Evolutionary conservation across 2,888 invertebrate species (phyloP).

Genomic region (Lepidochitona cinerea): DNA sequence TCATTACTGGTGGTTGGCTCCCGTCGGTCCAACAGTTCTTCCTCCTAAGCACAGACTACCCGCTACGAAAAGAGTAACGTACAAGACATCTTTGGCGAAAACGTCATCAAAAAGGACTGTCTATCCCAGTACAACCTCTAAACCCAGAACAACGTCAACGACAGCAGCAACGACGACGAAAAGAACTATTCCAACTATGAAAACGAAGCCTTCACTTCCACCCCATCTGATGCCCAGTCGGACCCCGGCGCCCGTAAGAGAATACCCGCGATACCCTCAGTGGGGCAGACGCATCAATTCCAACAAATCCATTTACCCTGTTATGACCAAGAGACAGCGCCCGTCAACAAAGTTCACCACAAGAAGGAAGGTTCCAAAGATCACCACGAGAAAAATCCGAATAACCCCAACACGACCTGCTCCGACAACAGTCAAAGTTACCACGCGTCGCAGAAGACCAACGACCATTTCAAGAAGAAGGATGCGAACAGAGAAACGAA

Average conservation of each 20-base stretch:
- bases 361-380: not conserved
- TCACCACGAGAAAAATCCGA: not conserved
- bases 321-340: not conserved
- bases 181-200: not conserved
- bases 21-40: not conserved
- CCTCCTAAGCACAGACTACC: not conserved
- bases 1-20: not conserved
- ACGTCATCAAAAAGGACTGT: not conserved
- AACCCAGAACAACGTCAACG: not conserved
- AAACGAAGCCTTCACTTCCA: not conserved
- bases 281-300: not conserved
- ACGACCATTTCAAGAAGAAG: not conserved
- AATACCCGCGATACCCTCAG: not conserved
- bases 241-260: not conserved
- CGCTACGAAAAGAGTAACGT: not conserved
- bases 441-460: not conserved
- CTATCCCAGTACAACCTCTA: not conserved
- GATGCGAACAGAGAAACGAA: not conserved
- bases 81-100: not conserved
- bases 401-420: not conserved
- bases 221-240: not conserved
- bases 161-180: not conserved
- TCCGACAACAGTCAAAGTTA: not conserved
- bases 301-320: not conserved
- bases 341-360: not conserved